Evolutionary conservation across 2,888 invertebrate genomes (phyloP).

Genomic region (Neria commutata): DNA sequence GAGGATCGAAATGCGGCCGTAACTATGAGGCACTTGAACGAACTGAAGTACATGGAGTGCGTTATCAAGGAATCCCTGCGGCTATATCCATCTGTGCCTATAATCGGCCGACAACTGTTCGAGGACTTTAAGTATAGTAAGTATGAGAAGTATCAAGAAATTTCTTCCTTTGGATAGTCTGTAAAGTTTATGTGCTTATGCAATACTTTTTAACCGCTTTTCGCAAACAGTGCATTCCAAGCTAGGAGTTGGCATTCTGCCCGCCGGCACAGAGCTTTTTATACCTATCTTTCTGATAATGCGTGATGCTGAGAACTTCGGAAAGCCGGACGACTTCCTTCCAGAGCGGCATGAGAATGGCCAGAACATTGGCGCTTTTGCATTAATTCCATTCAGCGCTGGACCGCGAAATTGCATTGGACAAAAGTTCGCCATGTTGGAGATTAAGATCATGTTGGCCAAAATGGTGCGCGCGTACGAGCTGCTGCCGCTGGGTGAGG

Average conservation of each 20-base stretch:
- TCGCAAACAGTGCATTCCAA: slow-evolving; percentile 35
- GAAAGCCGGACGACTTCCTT: slow-evolving; percentile 40
- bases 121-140: slow-evolving; percentile 66
- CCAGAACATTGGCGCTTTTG: slow-evolving; percentile 35
- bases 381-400: slow-evolving; percentile 52
- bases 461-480: slow-evolving; percentile 45
- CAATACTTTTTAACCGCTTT: too few relatives aligned
- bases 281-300: slow-evolving; percentile 39
- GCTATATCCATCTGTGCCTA: slow-evolving; percentile 69
- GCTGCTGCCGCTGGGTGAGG: slow-evolving; percentile 44
- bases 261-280: slow-evolving; percentile 42
- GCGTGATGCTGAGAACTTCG: slow-evolving; percentile 30
- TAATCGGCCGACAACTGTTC: slow-evolving; percentile 65
- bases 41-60: slow-evolving; percentile 64
- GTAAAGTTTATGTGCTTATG: slow-evolving; percentile 57
- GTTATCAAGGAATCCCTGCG: slow-evolving; percentile 72
- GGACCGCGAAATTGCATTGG: slow-evolving; percentile 64
- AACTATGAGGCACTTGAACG: slow-evolving; percentile 36
- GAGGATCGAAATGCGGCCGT: slow-evolving; percentile 35
- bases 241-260: slow-evolving; percentile 41
- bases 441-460: slow-evolving; percentile 46
- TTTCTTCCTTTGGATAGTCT: background rate
- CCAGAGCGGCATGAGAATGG: slow-evolving; percentile 44
- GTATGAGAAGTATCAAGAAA: slow-evolving; percentile 37
- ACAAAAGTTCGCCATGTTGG: slow-evolving; percentile 50